Percentiles rank a stretch among this genome's conserved stretches.
Conservation (phyloP, 2,113 vertebrate genomes). For the Coracopsis vasa region DNA sequence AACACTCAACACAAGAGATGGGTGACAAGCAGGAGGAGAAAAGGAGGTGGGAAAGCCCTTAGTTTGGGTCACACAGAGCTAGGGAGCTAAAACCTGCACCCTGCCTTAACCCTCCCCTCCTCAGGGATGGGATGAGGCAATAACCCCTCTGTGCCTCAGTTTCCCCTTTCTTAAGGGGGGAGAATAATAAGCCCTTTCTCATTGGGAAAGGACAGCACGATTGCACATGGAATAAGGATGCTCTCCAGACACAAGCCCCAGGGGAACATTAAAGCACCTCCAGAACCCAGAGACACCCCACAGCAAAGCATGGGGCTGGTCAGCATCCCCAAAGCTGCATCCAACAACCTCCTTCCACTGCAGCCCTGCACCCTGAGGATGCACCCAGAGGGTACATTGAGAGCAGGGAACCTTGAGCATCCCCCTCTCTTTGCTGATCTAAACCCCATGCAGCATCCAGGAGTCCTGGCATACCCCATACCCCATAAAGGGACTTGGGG, state of each 20-base stretch:
- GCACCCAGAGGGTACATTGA: neutral
- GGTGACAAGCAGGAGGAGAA: neutral
- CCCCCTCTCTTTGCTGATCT: neutral
- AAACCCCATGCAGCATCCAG: neutral
- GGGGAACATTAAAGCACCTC: neutral
- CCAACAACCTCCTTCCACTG: neutral
- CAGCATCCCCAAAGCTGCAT: neutral
- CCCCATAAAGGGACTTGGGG: fast-evolving
- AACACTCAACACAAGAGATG: no score
- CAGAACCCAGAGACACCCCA: neutral
- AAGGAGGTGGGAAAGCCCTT: neutral
- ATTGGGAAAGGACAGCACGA: fast-evolving
- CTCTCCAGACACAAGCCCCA: no score
- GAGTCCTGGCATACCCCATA: neutral
- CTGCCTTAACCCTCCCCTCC: neutral
- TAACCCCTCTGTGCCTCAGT: neutral
- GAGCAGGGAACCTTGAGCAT: neutral
- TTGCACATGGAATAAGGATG: fast-evolving
- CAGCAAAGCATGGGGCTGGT: neutral
- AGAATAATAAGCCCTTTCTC: neutral
- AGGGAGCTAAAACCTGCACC: neutral
- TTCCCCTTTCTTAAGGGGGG: neutral
- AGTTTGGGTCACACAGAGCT: neutral
- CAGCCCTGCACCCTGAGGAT: neutral
- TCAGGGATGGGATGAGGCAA: neutral